Base-by-base conservation (phyloP, 2,888 invertebrate genomes). In the Microplitis deprimator region DNA sequence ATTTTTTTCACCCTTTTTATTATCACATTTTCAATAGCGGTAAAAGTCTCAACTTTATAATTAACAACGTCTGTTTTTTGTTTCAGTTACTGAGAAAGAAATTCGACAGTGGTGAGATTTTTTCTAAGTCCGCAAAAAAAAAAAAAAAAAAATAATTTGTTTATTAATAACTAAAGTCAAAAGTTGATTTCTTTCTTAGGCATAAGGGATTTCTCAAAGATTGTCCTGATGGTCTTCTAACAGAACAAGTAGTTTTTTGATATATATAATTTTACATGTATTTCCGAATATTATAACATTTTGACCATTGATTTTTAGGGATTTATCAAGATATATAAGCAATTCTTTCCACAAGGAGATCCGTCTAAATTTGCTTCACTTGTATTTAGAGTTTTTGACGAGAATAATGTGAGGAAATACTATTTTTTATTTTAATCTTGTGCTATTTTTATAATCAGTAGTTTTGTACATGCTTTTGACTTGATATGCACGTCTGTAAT, bases 311-410 rank as follows among this genome's bases (percentile, higher is more conserved):
- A 6, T 16, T 68, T 64, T 67, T 73, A 98, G 98, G 98, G 98
- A 86, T 99, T 99, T 93, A 98, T 98, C 90, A 98, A 96, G 93
- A 99, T 99, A 91, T 99, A 99, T 93, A 98, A 98, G 91, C 98
- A 99, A 91, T 99, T 99, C 92, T 99, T 99, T 91, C 99, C 99
- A 75, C 97, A 98, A 93, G 99, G 99, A 83, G 98, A 99, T 91
- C 98, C 99, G 65, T 97, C 97, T 89, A 99, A 98, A 92, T 99
- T 99, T 90, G 98, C 99, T 71, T 96, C 97, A 74, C 93, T 98
- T 88, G 98, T 99, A 79, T 99, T 99, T 93, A 95, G 98, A 89
- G 99, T 99, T 74, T 99, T 99, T 91, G 98, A 99, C 90, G 97
- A 98, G 92, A 98, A 99, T 91, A 97, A 97, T 91, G 98, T 98